Evolutionary conservation across 2,888 invertebrate genomes (phyloP).

Genomic region (Drosophila picticornis): DNA sequence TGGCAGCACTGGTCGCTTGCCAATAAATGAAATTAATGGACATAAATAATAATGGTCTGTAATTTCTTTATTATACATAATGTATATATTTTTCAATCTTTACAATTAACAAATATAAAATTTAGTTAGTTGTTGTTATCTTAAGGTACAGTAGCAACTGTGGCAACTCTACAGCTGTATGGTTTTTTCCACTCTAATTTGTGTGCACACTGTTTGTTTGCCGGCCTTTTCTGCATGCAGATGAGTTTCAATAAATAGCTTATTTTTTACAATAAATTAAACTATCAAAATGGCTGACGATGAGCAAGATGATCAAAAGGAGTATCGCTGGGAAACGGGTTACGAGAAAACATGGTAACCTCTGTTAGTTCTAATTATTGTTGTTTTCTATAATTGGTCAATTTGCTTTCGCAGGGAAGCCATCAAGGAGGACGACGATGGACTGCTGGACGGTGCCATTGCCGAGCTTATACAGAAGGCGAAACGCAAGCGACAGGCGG

Average conservation of each 20-base stretch:
- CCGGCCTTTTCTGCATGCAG: conserved; percentile 36
- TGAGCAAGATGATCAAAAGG: conserved; percentile 94
- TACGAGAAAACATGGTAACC: conserved; percentile 96
- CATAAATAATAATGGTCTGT: not conserved
- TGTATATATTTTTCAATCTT: not conserved
- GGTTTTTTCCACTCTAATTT: not conserved
- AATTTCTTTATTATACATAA: not conserved
- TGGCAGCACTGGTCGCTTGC: conserved; percentile 56
- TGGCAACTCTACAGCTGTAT: conserved; percentile 40
- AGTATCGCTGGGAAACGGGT: conserved; percentile 97
- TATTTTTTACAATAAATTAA: not conserved
- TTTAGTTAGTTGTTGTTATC: too few relatives aligned
- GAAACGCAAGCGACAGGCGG: conserved; percentile 91
- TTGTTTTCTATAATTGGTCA: not conserved
- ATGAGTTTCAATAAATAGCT: conserved; percentile 4
- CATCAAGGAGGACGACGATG: conserved; percentile 97
- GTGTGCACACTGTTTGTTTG: conserved; percentile 53
- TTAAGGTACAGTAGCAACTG: conserved; percentile 24
- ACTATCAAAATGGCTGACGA: conserved; percentile 78
- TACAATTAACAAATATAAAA: not conserved
- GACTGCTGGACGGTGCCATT: conserved; percentile 95
- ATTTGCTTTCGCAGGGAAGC: conserved; percentile 90
- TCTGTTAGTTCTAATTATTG: not conserved
- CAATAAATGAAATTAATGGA: not conserved
- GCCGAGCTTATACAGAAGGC: conserved; percentile 96